Evolutionary conservation across 2,797 vertebrate species (phyloP).

Genomic region (Cygnus olor): DNA sequence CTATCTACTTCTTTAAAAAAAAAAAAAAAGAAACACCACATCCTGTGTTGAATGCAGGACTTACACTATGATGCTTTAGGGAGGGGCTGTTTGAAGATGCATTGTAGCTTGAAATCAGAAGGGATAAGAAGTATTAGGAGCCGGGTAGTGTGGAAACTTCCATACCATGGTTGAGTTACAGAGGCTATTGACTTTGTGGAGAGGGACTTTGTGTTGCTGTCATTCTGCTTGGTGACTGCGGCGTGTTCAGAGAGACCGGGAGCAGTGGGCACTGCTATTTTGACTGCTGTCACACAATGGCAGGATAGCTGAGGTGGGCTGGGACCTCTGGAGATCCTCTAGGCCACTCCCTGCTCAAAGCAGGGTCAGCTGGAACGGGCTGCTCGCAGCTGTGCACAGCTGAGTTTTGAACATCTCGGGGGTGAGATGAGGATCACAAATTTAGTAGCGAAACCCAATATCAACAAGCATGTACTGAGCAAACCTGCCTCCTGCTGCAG

Average conservation of each 20-base stretch:
- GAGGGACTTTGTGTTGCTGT: neutral
- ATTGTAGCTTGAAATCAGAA: neutral
- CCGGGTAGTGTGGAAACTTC: neutral
- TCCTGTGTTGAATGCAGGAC: neutral
- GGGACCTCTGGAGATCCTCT: neutral
- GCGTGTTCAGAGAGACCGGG: accelerated
- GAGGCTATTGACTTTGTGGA: neutral
- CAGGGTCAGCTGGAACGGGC: neutral
- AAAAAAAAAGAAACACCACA: neutral
- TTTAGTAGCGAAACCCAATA: neutral
- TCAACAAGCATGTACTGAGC: neutral
- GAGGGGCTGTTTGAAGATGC: neutral
- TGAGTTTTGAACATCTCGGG: neutral
- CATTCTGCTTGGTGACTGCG: neutral
- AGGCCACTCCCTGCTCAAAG: neutral
- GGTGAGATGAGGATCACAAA: neutral
- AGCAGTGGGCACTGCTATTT: neutral
- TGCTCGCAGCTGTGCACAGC: accelerated
- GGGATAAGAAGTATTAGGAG: neutral
- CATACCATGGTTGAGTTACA: accelerated
- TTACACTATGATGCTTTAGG: neutral
- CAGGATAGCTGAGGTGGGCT: neutral
- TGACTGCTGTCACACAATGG: neutral
- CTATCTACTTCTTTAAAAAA: neutral
- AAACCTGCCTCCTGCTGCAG: neutral